Conservation (phyloP, 1,140 invertebrate genomes). For the Vollenhovia emeryi region DNA sequence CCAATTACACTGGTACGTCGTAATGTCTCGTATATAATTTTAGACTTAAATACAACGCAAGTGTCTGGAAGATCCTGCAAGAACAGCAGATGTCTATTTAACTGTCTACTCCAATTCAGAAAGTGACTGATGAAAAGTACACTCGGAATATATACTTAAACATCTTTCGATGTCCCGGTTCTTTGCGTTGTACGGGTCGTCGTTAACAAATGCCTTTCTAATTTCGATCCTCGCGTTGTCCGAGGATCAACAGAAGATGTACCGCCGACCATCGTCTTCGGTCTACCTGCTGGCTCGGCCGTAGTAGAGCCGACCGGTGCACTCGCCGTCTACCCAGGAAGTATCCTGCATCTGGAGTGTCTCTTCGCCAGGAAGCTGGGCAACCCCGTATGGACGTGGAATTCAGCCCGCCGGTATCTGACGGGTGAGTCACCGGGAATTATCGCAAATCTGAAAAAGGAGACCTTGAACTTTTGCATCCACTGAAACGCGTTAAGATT, state of each 20-base stretch:
- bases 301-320: slow-evolving; percentile 92
- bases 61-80: not conserved
- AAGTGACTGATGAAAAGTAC: not conserved
- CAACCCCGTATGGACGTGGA: slow-evolving; percentile 96
- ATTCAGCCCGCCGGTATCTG: slow-evolving; percentile 90
- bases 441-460: not conserved
- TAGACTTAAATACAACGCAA: not conserved
- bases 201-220: slow-evolving; percentile 32
- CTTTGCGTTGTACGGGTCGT: slow-evolving; percentile 60
- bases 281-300: slow-evolving; percentile 92
- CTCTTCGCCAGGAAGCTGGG: slow-evolving; percentile 91
- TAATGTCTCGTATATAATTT: not conserved
- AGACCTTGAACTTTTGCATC: not conserved
- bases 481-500: not conserved
- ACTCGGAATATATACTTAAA: not conserved
- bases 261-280: slow-evolving; percentile 93
- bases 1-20: slow-evolving; percentile 92
- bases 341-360: slow-evolving; percentile 93
- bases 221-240: slow-evolving; percentile 44
- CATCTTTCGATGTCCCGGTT: slow-evolving; percentile 21
- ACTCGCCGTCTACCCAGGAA: slow-evolving; percentile 92
- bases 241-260: slow-evolving; percentile 88
- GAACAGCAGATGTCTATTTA: not conserved
- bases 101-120: not conserved
- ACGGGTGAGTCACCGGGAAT: slow-evolving; percentile 87